Base-by-base conservation (phyloP, 2,888 invertebrate genomes). In the Amorpha juglandis region DNA sequence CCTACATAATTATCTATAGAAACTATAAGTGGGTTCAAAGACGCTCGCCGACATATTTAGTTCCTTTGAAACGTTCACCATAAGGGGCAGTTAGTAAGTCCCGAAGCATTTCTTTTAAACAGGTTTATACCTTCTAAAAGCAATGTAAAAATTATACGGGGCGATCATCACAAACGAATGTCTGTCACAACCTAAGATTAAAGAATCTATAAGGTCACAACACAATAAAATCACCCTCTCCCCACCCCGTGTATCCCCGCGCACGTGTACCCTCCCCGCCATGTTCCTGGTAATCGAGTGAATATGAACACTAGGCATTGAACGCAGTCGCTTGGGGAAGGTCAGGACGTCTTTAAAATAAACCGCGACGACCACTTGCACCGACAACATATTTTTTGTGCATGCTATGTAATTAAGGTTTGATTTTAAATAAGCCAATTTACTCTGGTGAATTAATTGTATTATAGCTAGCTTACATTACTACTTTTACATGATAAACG, bases 281-380 rank as follows among this genome's bases (percentile, higher is more conserved):
- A 9, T 9, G 38, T n/a, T 55, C 55, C 16, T 16, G 38, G 58
- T 12, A 58, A 16, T 58, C 38, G 58, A 11, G n/a, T 35, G 19
- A 58, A 42, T 42, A 58, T 38, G 58, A 58, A 38, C 58, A 19
- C 42, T 19, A 38, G 16, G 58, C 58, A 38, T 14, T 12, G 58
- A 42, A 19, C 42, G 58, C 58, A 58, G 38, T 42, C 58, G 42
- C 52, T 58, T 58, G 55, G 19, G 55, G 38, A 58, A 58, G 55
- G 55, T 58, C 55, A 58, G 55, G 55, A 55, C n/a, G n/a, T n/a
- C n/a, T 55, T 55, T 52, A 27, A 52, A 52, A 16, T 55, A 55
- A 35, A 35, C 16, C 19, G 16, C 42, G 19, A 42, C 58, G 38
- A n/a, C 58, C 58, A 58, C 58, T 12, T 19, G 19, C 58, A 19